These are phyloP conservation scores for Prorops nasuta DNA, from an alignment of 1,140 invertebrate species.

Conservation along the genomic window DNA sequence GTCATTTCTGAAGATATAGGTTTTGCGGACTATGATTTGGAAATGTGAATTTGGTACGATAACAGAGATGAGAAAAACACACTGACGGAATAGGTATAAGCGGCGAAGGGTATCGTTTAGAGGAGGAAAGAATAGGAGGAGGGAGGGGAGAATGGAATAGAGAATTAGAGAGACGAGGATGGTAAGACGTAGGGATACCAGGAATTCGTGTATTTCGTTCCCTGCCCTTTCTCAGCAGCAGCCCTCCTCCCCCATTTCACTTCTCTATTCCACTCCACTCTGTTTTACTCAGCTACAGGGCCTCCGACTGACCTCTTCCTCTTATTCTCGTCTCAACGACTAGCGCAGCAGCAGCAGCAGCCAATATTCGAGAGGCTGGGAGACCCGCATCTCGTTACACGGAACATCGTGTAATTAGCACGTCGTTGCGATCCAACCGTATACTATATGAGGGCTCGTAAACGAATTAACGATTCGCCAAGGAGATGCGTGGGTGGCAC, in stretches of 20 bases:
- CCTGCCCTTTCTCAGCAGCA: not conserved
- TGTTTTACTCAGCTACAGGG: too few species aligned
- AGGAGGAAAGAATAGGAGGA: not conserved
- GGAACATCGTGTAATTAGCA: constrained; percentile 53
- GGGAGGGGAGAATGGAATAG: not conserved
- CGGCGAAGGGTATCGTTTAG: not conserved
- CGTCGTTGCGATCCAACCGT: constrained; percentile 38
- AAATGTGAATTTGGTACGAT: too few species aligned
- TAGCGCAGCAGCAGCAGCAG: too few species aligned
- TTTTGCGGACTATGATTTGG: too few species aligned
- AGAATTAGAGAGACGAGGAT: not conserved
- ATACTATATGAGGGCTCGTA: constrained; percentile 36
- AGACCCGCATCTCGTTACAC: constrained; percentile 52
- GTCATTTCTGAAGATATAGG: too few species aligned
- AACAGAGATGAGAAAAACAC: not conserved
- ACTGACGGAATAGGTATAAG: not conserved
- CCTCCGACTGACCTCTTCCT: constrained; percentile 26
- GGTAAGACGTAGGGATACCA: too few species aligned
- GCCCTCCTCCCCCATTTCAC: not conserved
- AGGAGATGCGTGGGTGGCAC: not conserved
- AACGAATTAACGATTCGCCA: constrained; percentile 27
- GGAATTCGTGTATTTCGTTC: too few species aligned
- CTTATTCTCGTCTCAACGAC: too few species aligned
- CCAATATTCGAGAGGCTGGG: too few species aligned
- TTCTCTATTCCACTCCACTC: not conserved